Base-by-base conservation (phyloP, 2,797 vertebrate species). In the Corythornis leucogaster region DNA sequence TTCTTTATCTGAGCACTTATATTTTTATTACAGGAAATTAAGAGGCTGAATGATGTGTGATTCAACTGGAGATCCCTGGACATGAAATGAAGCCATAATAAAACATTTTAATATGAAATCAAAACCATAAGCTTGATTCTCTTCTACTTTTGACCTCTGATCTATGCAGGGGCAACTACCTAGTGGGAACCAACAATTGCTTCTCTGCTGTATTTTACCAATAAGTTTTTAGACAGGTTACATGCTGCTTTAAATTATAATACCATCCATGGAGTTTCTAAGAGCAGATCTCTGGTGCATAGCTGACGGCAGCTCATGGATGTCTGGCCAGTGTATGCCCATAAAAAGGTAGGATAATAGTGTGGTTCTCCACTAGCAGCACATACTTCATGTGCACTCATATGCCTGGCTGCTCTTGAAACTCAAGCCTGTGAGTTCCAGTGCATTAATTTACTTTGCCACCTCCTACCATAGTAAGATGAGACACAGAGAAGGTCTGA, bases 1-100 rank as follows among this genome's bases (percentile, higher is more conserved):
- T 93, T 63, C 89, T 94, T 85, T 94, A 89, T 93, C 94, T 92
- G 92, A 94, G 66, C 88, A 92, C 76, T 96, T 90, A 80, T 22
- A 71, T 80, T 95, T 96, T 96, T 96, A 95, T 94, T 66, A 94
- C 94, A 96, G 96, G 96, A 96, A 96, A 95, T 95, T 93, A 95
- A 96, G 90, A 89, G 50, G 16, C 88, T 63, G 93, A 90, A 96
- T 90, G 92, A 95, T 93, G 94, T 96, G 94, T 63, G 94, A 95
- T 93, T 94, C 84, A 63, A 85, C 88, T 59, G 81, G 78, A 87
- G 79, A 94, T 94, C 90, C 58, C 81, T 93, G 86, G 76, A 94
- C 88, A 73, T 82, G 88, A 96, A 96, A 92, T 95, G 95, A 89
- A 96, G 53, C 54, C 81, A 69, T 75, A 91, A 88, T 91, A 96